Base-by-base conservation (phyloP, 2,888 invertebrate species). In the Phasia obesa region DNA sequence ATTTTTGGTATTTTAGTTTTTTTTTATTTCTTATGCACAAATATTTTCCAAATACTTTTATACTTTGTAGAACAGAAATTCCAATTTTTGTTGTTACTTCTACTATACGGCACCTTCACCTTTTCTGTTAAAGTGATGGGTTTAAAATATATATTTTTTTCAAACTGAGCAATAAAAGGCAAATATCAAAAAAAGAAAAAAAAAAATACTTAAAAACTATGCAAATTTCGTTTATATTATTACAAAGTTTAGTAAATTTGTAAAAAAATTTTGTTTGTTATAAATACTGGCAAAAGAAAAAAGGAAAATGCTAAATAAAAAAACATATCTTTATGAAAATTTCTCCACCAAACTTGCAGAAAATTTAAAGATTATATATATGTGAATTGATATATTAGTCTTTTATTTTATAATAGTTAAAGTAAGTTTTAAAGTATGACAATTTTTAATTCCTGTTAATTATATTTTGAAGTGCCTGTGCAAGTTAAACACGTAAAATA, bases 31-130 rank as follows among this genome's bases (percentile, higher is more conserved):
- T n/a, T n/a, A n/a, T n/a, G n/a, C n/a, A 73, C 19, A 81, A 75
- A 81, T 77, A 69, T 69, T 77, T 82, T 64, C 13, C 19, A 77
- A 77, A 82, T 77, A 69, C 25, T 77, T 82, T 67, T 49, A 60
- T 76, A 73, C 15, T 71, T 77, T 25, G 42, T 69, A 73, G 38
- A 38, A 62, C 42, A 69, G 44, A 77, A 62, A 77, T 70, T 44
- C 55, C 55, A 62, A 53, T 60, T 60, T 69, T 77, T 62, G 42
- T 69, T 69, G 17, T 4, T 53, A n/a, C 15, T 69, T 60, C n/a
- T 62, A 21, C 25, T 55, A 17, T 19, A 23, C 31, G 23, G 35
- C 31, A 64, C 67, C 31, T 42, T 42, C 35, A 53, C 21, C 59
- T 71, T 65, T 57, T 65, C 15, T 38, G 23, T 35, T 35, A 71